phyloP scores from a whole-genome alignment of 2,797 vertebrate species.

The Coracias cyanogaster region DNA sequence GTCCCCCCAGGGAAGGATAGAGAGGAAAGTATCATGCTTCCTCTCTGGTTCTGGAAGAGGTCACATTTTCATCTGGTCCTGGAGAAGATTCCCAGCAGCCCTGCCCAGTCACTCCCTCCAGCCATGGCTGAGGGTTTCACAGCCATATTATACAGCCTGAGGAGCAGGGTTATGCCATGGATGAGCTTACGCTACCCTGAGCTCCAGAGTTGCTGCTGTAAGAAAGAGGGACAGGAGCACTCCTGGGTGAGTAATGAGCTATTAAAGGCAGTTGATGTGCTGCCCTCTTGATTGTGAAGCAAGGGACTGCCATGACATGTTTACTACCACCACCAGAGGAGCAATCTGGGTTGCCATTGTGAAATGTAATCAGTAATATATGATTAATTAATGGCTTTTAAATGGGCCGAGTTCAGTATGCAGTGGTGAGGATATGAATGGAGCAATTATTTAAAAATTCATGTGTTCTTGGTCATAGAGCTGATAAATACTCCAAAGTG shows the following conservation, averaged over 20 bases:
- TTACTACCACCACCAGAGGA: conserved; percentile 22
- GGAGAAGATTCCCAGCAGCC: neutral
- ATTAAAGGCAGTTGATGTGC: neutral
- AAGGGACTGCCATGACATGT: neutral
- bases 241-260: neutral
- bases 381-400: conserved; percentile 61
- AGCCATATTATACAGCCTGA: neutral
- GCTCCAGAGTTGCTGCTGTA: neutral
- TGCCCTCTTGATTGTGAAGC: neutral
- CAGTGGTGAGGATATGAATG: neutral
- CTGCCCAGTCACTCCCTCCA: neutral
- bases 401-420: conserved; percentile 19
- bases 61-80: neutral
- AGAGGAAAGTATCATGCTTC: neutral
- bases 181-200: neutral
- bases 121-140: neutral
- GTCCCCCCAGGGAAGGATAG: neutral
- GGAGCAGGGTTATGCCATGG: neutral
- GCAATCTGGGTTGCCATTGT: neutral
- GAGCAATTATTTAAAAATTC: conserved; percentile 58
- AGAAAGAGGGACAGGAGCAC: neutral
- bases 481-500: conserved; percentile 49
- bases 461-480: conserved; percentile 43
- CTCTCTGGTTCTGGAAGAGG: neutral
- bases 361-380: conserved; percentile 57